Percentiles rank a stretch among this genome's conserved stretches.
Conservation (phyloP, 2,888 invertebrate genomes). For the Microplitis manilae region DNA sequence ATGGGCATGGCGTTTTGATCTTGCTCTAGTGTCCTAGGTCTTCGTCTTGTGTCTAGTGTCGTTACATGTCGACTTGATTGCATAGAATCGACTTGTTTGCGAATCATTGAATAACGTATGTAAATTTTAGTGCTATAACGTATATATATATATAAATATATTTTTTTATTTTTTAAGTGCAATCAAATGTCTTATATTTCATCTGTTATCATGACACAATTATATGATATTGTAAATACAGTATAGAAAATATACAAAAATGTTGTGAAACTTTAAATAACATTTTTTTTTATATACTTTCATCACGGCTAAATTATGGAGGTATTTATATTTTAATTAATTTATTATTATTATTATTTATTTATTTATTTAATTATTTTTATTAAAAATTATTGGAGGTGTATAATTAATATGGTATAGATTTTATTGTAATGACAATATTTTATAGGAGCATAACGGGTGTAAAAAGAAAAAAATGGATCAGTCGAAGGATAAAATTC, state of each 20-base stretch:
- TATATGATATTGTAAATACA: not conserved
- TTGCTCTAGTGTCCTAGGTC: constrained; percentile 1
- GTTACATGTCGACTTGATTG: constrained; percentile 1
- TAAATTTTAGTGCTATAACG: not conserved
- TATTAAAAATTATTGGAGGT: not conserved
- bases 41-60: not conserved
- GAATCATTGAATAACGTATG: constrained; percentile 1
- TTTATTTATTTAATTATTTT: not conserved
- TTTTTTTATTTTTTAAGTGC: not conserved
- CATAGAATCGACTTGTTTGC: not conserved
- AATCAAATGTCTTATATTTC: not conserved
- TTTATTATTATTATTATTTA: not conserved
- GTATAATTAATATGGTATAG: not conserved
- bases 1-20: constrained; percentile 1
- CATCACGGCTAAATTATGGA: not conserved
- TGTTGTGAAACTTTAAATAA: not conserved
- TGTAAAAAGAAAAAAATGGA: constrained; percentile 24
- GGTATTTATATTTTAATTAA: not conserved
- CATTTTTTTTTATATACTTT: not conserved
- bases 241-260: not conserved
- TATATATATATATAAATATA: not conserved
- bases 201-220: not conserved
- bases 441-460: constrained; percentile 14
- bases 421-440: not conserved
- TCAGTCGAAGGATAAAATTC: constrained; percentile 1